Evolutionary conservation across 2,888 invertebrate species (phyloP), one percentile per base, ranked within the genome.

Genomic region (Tuta absoluta): DNA sequence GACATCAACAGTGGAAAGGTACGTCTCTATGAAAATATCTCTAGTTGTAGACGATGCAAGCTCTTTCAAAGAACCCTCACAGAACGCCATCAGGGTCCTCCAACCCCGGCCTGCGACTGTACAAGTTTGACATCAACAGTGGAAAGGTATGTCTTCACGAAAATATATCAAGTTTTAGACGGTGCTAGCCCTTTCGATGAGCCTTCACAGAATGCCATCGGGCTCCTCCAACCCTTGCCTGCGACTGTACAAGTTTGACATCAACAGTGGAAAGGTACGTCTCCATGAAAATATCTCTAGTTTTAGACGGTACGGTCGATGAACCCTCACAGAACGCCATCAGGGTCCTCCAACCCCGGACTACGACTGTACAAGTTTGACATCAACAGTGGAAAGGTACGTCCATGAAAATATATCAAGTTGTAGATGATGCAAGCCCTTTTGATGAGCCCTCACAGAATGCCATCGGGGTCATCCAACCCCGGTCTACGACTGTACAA

Each of bases 311-410:
- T 98, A 89, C 92, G 98, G 79, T 96, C 98, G 53, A 95, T 98
- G 70, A 97, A 97, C 65, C 98, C 98, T n/a, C n/a, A 95, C 85
- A 94, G 95, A 71, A 95, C 95, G 64, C 93, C 93, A 41, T 93
- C 94, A 56, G 95, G 95, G 49, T 94, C 96, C 63, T 97, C 97
- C 79, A 98, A 98, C 87, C 98, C 98, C 1, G 97, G 97, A 49
- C 91, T 98, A 68, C 93, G 98, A 70, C 94, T 98, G 59, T 98
- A 97, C 91, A 96, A 97, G 87, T 98, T 97, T 83, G 96, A 98
- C 85, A 96, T 95, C 70, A 95, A 95, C 80, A 95, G 95, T 62
- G 97, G 97, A 74, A 95, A 97, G 93, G 96, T 96, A 87, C 86
- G 66, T 58, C 8, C 19, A n/a, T 48, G 14, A 10, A 14, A 53